Evolutionary conservation across 2,113 vertebrate genomes (phyloP).

Genomic region (Ranitomeya imitator): DNA sequence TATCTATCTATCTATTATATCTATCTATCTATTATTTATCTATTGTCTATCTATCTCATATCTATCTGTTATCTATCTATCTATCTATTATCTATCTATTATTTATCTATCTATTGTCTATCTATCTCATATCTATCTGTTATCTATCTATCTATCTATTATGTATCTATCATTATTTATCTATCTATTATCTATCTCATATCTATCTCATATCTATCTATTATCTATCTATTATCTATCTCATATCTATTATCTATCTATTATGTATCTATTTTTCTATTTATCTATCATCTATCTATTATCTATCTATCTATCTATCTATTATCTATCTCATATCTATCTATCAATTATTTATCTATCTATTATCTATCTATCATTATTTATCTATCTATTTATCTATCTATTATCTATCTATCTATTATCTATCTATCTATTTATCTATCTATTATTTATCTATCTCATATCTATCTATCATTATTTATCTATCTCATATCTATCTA

Average conservation of each 20-base stretch:
- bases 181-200: too few relatives aligned
- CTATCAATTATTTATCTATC: neutral
- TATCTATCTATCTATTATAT: neutral
- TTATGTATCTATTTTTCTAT: too few relatives aligned
- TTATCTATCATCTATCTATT: conserved; percentile 4
- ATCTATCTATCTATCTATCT: neutral
- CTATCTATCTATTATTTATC: neutral
- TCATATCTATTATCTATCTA: too few relatives aligned
- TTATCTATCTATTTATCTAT: too few relatives aligned
- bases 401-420: too few relatives aligned
- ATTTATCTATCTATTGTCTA: neutral
- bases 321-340: neutral
- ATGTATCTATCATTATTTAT: too few relatives aligned
- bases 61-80: conserved; percentile 9
- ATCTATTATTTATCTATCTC: neutral
- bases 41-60: conserved; percentile 2
- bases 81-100: neutral
- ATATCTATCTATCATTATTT: conserved; percentile 2
- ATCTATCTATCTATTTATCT: neutral
- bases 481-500: neutral
- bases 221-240: neutral
- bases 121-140: neutral
- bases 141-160: neutral
- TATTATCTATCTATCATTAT: neutral
- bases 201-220: neutral